Evolutionary conservation across 2,113 vertebrate genomes (phyloP), one percentile per base, ranked within the genome.

Genomic region (Anarhynchus alexandrinus): DNA sequence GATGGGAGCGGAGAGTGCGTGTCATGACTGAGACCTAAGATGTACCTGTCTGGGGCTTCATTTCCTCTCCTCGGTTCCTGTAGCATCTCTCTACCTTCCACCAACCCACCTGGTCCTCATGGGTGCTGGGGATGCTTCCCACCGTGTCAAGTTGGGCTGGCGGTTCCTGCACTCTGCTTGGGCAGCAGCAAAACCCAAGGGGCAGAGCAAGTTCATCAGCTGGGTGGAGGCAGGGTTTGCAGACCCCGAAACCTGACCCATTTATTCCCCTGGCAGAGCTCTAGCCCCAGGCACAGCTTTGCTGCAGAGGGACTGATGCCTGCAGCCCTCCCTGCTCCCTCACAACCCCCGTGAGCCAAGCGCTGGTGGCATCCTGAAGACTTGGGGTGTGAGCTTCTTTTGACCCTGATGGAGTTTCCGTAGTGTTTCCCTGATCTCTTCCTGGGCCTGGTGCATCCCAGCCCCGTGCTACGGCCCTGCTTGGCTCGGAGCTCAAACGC

Each of bases 391-490:
- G 30, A 69, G 15, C 22, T 30, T 61, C 17, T 45, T 82, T 69
- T 72, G 71, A 67, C 21, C 13, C 19, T 16, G 34, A 5, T 32
- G 72, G 21, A 4, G 2, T 77, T 52, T 66, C 51, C 4, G 4
- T 9, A 10, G 11, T 18, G 26, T 80, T 86, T 83, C 57, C 17
- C 25, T 64, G 54, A 16, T 86, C 11, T 69, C 5, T 10, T 84
- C 36, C 43, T 82, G 70, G 17, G 78, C 62, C 21, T 5, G 4
- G 43, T 78, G 32, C 59, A 51, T 79, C 43, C 32, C 36, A 70
- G 23, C 17, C n/a, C 32, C 2, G 0, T 0, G 3, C 26, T 54
- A 36, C 6, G 2, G 47, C 25, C 29, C 42, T 0, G 0, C 59
- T 80, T 51, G 45, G 21, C 73, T 74, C 38, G 70, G 47, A 82